These are phyloP conservation scores for Raphicerus campestris DNA, from an alignment of 2,113 vertebrate genomes.

Conservation along the genomic window DNA sequence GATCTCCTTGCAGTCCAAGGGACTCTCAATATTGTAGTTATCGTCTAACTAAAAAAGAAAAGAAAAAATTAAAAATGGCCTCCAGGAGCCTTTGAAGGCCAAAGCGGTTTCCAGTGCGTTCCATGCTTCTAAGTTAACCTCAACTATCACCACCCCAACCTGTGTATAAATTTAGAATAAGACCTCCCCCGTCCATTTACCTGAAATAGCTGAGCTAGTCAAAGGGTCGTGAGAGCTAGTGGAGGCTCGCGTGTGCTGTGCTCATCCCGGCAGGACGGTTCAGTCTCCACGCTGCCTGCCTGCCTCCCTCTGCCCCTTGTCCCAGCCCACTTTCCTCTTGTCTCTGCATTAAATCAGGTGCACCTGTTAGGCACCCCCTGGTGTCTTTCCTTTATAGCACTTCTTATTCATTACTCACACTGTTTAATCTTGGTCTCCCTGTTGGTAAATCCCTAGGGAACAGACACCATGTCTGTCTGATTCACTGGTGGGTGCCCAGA, in stretches of 20 bases:
- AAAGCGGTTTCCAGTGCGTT: background rate
- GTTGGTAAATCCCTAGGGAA: background rate
- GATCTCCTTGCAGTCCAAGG: background rate
- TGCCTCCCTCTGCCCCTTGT: background rate
- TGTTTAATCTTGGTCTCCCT: background rate
- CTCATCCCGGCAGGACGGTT: accelerated
- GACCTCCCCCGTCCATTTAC: background rate
- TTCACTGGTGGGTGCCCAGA: background rate
- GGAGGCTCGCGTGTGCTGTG: accelerated
- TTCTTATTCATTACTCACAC: background rate
- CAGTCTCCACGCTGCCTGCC: background rate
- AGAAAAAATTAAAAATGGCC: background rate
- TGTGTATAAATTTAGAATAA: background rate
- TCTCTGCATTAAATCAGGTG: background rate
- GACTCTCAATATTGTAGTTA: background rate
- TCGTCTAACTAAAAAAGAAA: background rate
- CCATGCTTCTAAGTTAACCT: background rate
- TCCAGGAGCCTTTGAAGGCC: background rate
- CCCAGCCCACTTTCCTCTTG: background rate
- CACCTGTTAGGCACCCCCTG: background rate
- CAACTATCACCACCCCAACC: background rate
- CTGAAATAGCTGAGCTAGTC: background rate
- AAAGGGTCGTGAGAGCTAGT: background rate
- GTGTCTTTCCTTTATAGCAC: background rate
- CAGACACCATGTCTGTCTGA: background rate